Evolutionary conservation across 2,888 invertebrate species (phyloP), one percentile per base, ranked within the genome.

Genomic region (Sussaba pulchella): DNA sequence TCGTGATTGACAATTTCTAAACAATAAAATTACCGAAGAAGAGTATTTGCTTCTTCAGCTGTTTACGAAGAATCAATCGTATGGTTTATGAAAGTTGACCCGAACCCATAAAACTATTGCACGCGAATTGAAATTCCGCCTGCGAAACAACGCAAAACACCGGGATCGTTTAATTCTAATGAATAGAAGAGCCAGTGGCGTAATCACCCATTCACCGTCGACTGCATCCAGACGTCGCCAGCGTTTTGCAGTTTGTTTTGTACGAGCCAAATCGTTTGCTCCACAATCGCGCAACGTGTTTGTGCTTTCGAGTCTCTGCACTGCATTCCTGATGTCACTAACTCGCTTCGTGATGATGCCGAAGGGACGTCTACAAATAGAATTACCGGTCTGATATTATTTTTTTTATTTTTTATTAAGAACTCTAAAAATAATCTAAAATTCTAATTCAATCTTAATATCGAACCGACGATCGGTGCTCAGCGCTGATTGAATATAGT

Each of bases 141-240:
- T 26, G 26, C 21, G 24, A 24, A 21, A 50, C 8, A 50, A 10
- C 10, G 10, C 12, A n/a, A 52, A 52, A 24, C n/a, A 24, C 2
- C 12, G 24, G 12, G 12, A 9, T 24, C 4, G 52, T 21, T 52
- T 5, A n/a, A 52, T 26, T 21, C 24, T 5, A n/a, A 52, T 26
- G 24, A 52, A 52, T 26, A 52, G 52, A 26, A 26, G 10, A 26
- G 12, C 52, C 10, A 24, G 2, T 52, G 50, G 1, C 52, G 52
- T 52, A 52, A 52, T 21, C 24, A 52, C 21, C 52, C n/a, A 52
- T 52, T 52, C 52, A 52, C 24, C 24, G 12, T 9, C 10, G n/a
- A n/a, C 52, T 52, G 52, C 52, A 52, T 24, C 52, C 24, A 24
- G n/a, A 12, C 52, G 52, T 12, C 52, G 52, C 26, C 52, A 26